These are phyloP conservation scores for Epinephelus lanceolatus DNA, from an alignment of 2,113 vertebrate genomes.

Conservation along the genomic window DNA sequence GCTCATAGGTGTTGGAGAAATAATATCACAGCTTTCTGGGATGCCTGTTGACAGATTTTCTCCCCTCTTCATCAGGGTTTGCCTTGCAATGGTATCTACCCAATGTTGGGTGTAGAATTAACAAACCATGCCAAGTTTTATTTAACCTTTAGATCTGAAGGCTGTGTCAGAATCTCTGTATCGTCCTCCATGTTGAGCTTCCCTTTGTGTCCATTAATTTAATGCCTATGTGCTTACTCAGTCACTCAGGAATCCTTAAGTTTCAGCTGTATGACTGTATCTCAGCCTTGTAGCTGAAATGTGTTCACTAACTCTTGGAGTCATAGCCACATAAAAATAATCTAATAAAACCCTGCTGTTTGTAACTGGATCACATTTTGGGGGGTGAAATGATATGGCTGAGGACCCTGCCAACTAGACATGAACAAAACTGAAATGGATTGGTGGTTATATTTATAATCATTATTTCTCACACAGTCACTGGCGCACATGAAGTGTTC, in stretches of 20 bases:
- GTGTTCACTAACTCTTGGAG: neutral
- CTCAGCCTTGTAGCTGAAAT: neutral
- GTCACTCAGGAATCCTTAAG: neutral
- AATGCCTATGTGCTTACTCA: neutral
- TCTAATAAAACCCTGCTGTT: neutral
- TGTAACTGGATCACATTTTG: neutral
- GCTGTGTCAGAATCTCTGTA: neutral
- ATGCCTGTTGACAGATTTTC: neutral
- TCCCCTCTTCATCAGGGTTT: neutral
- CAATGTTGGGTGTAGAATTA: neutral
- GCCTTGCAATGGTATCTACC: neutral
- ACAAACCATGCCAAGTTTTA: neutral
- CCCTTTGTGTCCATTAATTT: neutral
- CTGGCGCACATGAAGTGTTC: neutral
- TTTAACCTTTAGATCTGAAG: neutral
- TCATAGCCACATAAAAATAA: neutral
- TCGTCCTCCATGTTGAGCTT: neutral
- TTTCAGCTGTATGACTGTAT: neutral
- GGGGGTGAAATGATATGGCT: neutral
- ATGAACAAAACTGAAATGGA: neutral
- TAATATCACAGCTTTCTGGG: neutral
- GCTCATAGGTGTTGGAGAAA: neutral
- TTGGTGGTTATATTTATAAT: neutral
- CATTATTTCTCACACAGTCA: neutral
- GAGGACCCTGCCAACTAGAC: neutral